phyloP scores from a whole-genome alignment of 2,113 vertebrate genomes.

The Cromileptes altivelis region DNA sequence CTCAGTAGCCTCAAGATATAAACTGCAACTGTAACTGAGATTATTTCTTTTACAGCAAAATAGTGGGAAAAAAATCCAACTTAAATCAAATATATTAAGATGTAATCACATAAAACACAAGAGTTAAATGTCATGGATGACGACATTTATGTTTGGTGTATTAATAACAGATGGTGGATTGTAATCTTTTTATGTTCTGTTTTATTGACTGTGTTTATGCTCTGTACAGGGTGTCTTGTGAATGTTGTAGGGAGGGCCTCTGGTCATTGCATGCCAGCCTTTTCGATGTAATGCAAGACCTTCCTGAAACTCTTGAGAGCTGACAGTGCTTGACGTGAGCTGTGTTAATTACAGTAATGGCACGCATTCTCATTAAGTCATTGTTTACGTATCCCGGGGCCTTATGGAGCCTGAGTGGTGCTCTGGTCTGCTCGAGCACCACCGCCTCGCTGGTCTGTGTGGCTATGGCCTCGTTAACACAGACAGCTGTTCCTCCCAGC shows the following conservation, averaged over 20 bases:
- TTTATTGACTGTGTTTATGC: slow-evolving; percentile 46
- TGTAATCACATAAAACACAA: background rate
- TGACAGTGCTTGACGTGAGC: slow-evolving; percentile 86
- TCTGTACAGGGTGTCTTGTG: slow-evolving; percentile 11
- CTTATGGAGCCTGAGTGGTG: slow-evolving; percentile 67
- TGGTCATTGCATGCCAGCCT: slow-evolving; percentile 63
- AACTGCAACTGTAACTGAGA: background rate
- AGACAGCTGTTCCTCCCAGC: slow-evolving; percentile 86
- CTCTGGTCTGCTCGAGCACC: slow-evolving; percentile 62
- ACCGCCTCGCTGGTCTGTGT: slow-evolving; percentile 69
- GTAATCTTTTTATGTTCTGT: slow-evolving; percentile 27
- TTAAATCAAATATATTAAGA: background rate
- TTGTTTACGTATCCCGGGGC: slow-evolving; percentile 84
- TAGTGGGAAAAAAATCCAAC: background rate
- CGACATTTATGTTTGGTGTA: slow-evolving; percentile 16
- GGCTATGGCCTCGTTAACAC: slow-evolving; percentile 79
- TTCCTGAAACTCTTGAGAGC: slow-evolving; percentile 75
- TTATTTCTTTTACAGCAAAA: background rate
- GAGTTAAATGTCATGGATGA: background rate
- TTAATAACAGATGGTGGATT: slow-evolving; percentile 38
- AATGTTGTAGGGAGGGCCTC: slow-evolving; percentile 55
- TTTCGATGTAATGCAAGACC: slow-evolving; percentile 72
- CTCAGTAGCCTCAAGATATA: background rate
- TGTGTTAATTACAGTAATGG: slow-evolving; percentile 88
- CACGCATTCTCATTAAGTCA: slow-evolving; percentile 84